Evolutionary conservation across 2,113 vertebrate genomes (phyloP).

Genomic region (Martes martes): DNA sequence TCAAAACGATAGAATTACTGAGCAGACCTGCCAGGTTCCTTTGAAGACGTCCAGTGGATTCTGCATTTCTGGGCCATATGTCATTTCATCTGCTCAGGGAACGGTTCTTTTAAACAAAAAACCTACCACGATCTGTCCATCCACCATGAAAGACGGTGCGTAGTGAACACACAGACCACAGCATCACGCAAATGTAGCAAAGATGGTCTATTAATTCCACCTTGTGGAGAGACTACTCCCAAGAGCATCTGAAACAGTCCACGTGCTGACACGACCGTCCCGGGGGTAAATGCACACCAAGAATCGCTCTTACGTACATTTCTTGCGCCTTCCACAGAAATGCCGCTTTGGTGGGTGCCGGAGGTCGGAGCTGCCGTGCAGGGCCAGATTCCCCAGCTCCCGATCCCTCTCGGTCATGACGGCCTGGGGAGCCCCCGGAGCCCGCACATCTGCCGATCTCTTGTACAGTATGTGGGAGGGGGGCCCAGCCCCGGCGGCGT

Average conservation of each 20-base stretch:
- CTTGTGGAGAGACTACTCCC: accelerated
- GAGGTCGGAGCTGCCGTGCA: slow-evolving; percentile 50
- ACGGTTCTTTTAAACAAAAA: neutral
- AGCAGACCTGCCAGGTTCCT: neutral
- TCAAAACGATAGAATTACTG: neutral
- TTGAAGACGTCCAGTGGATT: neutral
- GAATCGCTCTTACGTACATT: slow-evolving; percentile 92
- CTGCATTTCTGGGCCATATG: neutral
- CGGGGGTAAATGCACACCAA: slow-evolving; percentile 38
- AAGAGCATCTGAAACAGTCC: neutral
- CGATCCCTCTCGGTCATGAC: slow-evolving; percentile 19
- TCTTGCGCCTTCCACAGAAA: slow-evolving; percentile 93
- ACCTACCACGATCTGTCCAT: too few species aligned
- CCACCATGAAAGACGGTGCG: neutral
- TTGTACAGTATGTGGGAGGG: slow-evolving; percentile 91
- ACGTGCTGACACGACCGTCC: accelerated
- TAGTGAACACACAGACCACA: neutral
- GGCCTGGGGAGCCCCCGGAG: neutral
- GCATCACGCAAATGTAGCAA: neutral
- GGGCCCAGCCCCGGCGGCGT: slow-evolving; percentile 69
- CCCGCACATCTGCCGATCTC: slow-evolving; percentile 68
- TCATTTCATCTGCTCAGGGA: neutral
- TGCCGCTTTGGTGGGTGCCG: slow-evolving; percentile 83
- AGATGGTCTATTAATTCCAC: too few species aligned
- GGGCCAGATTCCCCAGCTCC: slow-evolving; percentile 19